Base-by-base conservation (phyloP, 2,113 vertebrate genomes). In the Tichodroma muraria region DNA sequence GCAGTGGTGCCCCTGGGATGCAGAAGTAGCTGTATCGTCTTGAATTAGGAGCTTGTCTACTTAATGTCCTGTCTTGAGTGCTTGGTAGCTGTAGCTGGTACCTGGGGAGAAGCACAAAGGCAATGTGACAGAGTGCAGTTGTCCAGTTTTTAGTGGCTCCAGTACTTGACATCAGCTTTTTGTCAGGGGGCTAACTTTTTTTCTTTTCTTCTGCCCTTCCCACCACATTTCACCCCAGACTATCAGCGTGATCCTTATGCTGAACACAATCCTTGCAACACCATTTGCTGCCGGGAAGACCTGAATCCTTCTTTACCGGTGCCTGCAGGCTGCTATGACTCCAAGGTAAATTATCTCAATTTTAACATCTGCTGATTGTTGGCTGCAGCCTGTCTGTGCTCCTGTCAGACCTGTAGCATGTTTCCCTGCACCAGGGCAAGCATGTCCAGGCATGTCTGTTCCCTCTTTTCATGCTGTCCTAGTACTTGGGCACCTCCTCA, bases 221-320 rank as follows among this genome's bases (percentile, higher is more conserved):
- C 7, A 14, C 35, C 16, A 8, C 8, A 1, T 57, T 85, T 59
- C 70, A 92, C 42, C 50, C 65, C 95, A 99, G 98, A 99, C 94
- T 99, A 98, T 88, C 97, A 97, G 94, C 95, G 50, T 28, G 99
- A 99, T 81, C 98, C 98, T 20, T 99, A 99, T 31, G 96, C 98
- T 20, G 98, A 97, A 64, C 98, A 95, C 38, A 98, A 99, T 90
- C 98, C 99, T 4, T 99, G 99, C 94, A 98, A 98, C 70, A 98
- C 98, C 75, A 98, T 99, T 96, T 99, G 99, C 96, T 99, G 99
- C 94, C 98, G 99, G n/a, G 98, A 98, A 54, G 98, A 99, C 97
- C 96, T 99, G 80, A 98, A 97, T 71, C 88, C 95, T 56, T 92
- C 76, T 61, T 95, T 94, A 38, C 98, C 98, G 57, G 96, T 91